Evolutionary conservation across 2,888 invertebrate genomes (phyloP).

Genomic region (Pseudeuparius sepicola): DNA sequence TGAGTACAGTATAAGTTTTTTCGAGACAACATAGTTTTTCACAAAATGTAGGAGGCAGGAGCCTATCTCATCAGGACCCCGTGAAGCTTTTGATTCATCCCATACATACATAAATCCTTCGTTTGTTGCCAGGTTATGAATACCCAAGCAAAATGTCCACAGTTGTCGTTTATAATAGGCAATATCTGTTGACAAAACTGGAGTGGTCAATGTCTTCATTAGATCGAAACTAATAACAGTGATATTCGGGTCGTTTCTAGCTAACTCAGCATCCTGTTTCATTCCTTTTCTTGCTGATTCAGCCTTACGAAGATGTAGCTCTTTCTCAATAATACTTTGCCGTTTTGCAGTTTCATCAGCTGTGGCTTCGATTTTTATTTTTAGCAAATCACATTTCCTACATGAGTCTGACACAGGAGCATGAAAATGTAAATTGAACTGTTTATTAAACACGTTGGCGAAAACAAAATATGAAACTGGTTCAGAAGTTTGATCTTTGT

Average conservation of each 20-base stretch:
- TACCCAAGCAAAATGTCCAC: conserved; percentile 7
- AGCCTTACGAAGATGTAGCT: conserved; percentile 6
- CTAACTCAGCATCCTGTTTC: conserved; percentile 5
- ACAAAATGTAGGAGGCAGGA: too few relatives aligned
- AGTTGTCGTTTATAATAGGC: conserved; percentile 6
- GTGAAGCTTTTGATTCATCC: conserved; percentile 7
- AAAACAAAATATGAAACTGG: conserved; percentile 3
- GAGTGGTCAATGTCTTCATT: conserved; percentile 3
- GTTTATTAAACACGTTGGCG: background rate
- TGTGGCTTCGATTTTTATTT: background rate
- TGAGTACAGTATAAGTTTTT: too few relatives aligned
- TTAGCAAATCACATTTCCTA: conserved; percentile 3
- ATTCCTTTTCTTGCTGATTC: conserved; percentile 1
- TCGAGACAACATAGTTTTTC: too few relatives aligned
- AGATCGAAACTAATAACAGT: conserved; percentile 6
- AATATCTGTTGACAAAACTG: conserved; percentile 6
- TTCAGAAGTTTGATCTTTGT: background rate
- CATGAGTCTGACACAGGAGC: conserved; percentile 6
- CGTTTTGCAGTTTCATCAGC: conserved; percentile 2
- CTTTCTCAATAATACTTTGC: conserved; percentile 7
- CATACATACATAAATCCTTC: conserved; percentile 6
- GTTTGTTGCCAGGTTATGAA: conserved; percentile 3
- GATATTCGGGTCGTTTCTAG: conserved; percentile 4
- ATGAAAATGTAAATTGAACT: conserved; percentile 5
- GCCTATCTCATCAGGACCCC: too few relatives aligned